Percentiles rank a stretch among this genome's conserved stretches.
phyloP scores from a whole-genome alignment of 64 coral and sea anemone genomes.

The Pachyseris speciosa region DNA sequence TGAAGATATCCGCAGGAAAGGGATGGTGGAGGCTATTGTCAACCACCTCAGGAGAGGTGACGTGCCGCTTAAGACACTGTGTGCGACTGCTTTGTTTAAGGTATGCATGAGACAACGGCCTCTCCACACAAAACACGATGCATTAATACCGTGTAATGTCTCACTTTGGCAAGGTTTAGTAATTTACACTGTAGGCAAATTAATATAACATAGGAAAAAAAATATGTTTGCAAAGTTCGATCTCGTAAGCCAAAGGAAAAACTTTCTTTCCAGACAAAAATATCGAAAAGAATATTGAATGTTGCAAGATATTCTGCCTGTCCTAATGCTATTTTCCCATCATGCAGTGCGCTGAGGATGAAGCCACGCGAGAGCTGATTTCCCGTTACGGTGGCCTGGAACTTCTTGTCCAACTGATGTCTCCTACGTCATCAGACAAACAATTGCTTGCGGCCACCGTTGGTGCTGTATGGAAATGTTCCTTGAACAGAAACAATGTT shows the following conservation, averaged over 20 bases:
- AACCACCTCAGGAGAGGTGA: constrained; percentile 68
- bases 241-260: no score
- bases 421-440: constrained; percentile 5
- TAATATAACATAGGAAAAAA: no score
- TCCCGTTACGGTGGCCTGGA: constrained; percentile 74
- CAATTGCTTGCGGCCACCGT: constrained; percentile 74
- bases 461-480: constrained; percentile 92
- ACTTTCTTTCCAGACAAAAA: no score
- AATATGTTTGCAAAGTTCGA: no score
- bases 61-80: constrained; percentile 51
- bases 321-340: neutral
- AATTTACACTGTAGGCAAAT: no score
- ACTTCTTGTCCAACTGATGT: constrained; percentile 57
- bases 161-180: no score
- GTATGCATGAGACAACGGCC: neutral
- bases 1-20: constrained; percentile 86
- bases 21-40: constrained; percentile 81
- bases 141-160: no score
- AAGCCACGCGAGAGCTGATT: constrained; percentile 67
- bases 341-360: constrained; percentile 87
- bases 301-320: no score
- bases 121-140: no score
- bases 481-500: constrained; percentile 65
- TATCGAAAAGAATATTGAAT: no score
- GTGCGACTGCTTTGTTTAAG: constrained; percentile 85